Conservation (phyloP, 2,888 invertebrate genomes). For the Conus canariensis region DNA sequence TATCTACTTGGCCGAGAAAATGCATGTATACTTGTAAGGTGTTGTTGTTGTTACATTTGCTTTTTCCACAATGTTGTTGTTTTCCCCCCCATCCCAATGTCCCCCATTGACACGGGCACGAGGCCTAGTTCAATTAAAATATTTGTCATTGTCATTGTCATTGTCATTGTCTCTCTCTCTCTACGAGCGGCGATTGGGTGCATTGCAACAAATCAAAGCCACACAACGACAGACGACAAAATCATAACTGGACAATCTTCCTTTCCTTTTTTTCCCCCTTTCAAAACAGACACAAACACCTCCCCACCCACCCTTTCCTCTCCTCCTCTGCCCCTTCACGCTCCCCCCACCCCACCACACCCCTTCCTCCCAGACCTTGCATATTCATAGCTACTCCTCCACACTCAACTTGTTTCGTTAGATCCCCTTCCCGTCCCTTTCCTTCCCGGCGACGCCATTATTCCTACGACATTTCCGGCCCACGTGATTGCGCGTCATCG, state of each 20-base stretch:
- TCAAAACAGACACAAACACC: neutral
- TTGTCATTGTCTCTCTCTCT: too few species aligned
- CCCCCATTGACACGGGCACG: too few species aligned
- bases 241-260: neutral
- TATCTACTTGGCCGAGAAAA: too few species aligned
- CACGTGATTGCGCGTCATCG: constrained; percentile 12
- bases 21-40: too few species aligned
- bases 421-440: neutral
- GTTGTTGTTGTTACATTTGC: too few species aligned
- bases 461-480: constrained; percentile 15
- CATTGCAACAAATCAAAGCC: neutral
- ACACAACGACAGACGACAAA: neutral
- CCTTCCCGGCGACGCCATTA: neutral
- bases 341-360: neutral
- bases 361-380: neutral
- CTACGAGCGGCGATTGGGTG: too few species aligned
- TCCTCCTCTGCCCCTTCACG: too few species aligned
- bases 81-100: too few species aligned
- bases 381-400: constrained; percentile 39
- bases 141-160: too few species aligned
- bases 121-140: too few species aligned
- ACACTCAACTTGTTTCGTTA: constrained; percentile 28
- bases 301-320: too few species aligned
- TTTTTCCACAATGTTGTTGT: too few species aligned
- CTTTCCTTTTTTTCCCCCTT: neutral